Conservation (phyloP, 2,888 invertebrate genomes). For the Drosophila paracracens region DNA sequence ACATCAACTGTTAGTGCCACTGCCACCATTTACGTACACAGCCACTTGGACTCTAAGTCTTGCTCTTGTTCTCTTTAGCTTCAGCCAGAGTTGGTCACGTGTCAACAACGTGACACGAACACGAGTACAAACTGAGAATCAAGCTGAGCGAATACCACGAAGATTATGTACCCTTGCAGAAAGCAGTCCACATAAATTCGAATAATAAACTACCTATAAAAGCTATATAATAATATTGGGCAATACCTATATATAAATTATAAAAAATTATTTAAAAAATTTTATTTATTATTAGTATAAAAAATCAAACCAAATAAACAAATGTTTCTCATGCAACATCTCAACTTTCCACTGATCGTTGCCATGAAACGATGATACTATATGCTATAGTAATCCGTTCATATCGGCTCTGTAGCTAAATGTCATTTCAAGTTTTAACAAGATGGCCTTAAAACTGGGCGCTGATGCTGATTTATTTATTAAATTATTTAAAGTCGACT, state of each 20-base stretch:
- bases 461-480: not conserved
- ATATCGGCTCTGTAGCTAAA: not conserved
- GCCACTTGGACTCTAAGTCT: conserved; percentile 19
- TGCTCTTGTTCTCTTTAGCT: not conserved
- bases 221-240: not conserved
- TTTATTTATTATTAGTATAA: not conserved
- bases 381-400: not conserved
- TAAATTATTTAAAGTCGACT: not conserved
- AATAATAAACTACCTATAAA: not conserved
- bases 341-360: not conserved
- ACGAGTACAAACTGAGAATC: not conserved
- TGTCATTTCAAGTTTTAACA: not conserved
- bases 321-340: not conserved
- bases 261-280: not conserved
- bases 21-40: conserved; percentile 9
- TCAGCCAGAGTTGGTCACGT: conserved; percentile 17
- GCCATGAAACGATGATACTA: not conserved
- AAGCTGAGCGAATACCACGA: too few relatives aligned
- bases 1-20: conserved; percentile 14
- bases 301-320: not conserved
- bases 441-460: not conserved
- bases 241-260: too few relatives aligned
- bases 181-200: not conserved
- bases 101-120: conserved; percentile 1
- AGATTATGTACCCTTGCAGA: not conserved